phyloP scores from a whole-genome alignment of 2,888 invertebrate species.

The Cryptocephalus moraei region DNA sequence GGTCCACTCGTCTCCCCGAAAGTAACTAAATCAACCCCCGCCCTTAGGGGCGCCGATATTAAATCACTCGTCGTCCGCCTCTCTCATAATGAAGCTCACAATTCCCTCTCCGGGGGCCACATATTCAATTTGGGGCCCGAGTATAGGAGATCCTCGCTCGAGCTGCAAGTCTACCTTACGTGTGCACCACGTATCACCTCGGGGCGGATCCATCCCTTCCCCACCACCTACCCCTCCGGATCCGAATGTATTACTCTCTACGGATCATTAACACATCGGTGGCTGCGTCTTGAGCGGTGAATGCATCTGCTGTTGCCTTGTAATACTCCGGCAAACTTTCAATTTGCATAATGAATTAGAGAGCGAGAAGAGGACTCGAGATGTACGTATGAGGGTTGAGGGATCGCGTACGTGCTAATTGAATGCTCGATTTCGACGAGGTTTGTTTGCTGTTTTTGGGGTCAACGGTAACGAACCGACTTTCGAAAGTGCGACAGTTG shows the following conservation, averaged over 20 bases:
- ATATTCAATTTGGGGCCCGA: too few relatives aligned
- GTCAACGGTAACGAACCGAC: too few relatives aligned
- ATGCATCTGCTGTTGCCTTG: slow-evolving; percentile 1
- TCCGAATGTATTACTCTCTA: slow-evolving; percentile 5
- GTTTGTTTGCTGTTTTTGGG: too few relatives aligned
- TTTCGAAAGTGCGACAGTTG: too few relatives aligned
- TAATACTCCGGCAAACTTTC: slow-evolving; percentile 1
- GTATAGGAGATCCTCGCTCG: not conserved
- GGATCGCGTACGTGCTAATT: not conserved
- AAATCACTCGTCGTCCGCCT: too few relatives aligned
- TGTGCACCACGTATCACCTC: not conserved
- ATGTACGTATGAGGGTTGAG: not conserved
- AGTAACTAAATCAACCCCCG: too few relatives aligned
- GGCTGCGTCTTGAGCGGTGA: slow-evolving; percentile 2
- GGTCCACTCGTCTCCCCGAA: too few relatives aligned
- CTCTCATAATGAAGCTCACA: too few relatives aligned
- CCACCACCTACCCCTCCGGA: not conserved
- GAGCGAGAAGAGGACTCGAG: not conserved
- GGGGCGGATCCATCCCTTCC: not conserved
- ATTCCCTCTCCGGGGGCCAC: too few relatives aligned
- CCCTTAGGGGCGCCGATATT: too few relatives aligned
- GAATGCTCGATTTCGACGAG: too few relatives aligned
- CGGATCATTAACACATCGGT: slow-evolving; percentile 6
- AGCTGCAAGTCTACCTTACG: too few relatives aligned
- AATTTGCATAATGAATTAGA: slow-evolving; percentile 1